Evolutionary conservation across 2,113 vertebrate genomes (phyloP), one percentile per base, ranked within the genome.

Genomic region (Fregetta grallaria): DNA sequence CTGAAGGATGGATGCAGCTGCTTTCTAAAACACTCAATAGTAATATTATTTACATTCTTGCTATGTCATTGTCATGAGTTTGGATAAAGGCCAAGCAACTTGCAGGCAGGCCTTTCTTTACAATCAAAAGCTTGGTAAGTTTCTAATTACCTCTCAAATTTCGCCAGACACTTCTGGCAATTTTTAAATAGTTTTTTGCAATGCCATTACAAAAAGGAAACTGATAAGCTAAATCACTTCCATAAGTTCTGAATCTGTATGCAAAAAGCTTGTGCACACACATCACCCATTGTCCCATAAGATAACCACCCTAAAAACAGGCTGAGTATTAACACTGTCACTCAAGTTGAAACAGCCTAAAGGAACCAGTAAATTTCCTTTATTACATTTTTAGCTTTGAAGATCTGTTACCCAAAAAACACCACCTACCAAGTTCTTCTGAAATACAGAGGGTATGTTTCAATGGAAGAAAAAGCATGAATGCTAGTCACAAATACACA

Each of bases 141-240:
- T 84, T 91, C 86, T 74, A 94, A 91, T 85, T 79, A 79, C 63
- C 38, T 63, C 77, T 88, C 81, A 49, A 87, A 79, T 86, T 76
- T 66, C 82, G 70, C 22, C 73, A 91, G 73, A 76, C 10, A 23
- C 44, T 92, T 92, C 36, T 89, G 40, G 66, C 80, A 92, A 62
- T 44, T 86, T 92, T 83, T 16, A 88, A 93, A 81, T 30, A 79
- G 8, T 27, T 40, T 61, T 79, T 56, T 63, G 44, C n/a, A 80
- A 38, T 59, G 32, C 17, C 15, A 68, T 83, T 52, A 91, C 30
- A 61, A 81, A 86, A 80, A 73, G 29, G 11, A 81, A 81, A 36
- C 50, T 80, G 65, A 44, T 47, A 81, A 95, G n/a, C 47, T 50
- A 63, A 61, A 82, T 50, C 18, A 42, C 15, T 86, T 88, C 44